phyloP scores from a whole-genome alignment of 2,797 vertebrate species.

The Pyrocephalus nanus region DNA sequence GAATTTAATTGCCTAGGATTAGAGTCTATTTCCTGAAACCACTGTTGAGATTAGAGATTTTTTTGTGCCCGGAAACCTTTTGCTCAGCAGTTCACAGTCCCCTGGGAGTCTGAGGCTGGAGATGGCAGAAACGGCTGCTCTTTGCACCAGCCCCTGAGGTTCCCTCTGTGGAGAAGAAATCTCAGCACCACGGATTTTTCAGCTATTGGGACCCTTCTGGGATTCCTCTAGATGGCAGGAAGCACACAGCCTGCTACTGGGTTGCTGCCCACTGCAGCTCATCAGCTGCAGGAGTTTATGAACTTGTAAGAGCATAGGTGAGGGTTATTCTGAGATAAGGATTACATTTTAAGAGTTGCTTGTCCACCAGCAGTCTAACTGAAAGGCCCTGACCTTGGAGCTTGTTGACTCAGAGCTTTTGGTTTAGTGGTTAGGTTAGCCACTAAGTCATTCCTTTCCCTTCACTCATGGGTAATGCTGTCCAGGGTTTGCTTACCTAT shows the following conservation, averaged over 20 bases:
- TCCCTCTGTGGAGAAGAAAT: not conserved
- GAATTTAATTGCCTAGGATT: constrained; percentile 61
- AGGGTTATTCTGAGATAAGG: not conserved
- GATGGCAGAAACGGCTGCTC: rapidly evolving
- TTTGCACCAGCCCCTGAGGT: not conserved
- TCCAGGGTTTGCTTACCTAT: not conserved
- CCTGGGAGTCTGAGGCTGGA: not conserved
- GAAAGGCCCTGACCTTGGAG: not conserved
- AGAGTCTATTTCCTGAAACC: constrained; percentile 47
- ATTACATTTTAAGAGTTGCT: not conserved
- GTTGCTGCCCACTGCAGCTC: not conserved
- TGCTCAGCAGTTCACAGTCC: rapidly evolving
- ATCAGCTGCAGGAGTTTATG: not conserved
- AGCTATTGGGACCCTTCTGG: not conserved
- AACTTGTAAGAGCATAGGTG: not conserved
- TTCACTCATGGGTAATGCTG: not conserved
- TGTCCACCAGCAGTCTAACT: not conserved
- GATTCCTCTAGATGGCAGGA: constrained; percentile 57
- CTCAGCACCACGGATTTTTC: not conserved
- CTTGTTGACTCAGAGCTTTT: not conserved
- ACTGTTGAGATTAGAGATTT: not conserved
- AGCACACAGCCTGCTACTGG: rapidly evolving
- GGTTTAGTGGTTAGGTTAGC: not conserved
- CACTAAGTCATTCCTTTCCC: not conserved
- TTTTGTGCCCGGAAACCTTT: constrained; percentile 1